Conservation (phyloP, 2,797 vertebrate species). For the Pseudochaenichthys georgianus region DNA sequence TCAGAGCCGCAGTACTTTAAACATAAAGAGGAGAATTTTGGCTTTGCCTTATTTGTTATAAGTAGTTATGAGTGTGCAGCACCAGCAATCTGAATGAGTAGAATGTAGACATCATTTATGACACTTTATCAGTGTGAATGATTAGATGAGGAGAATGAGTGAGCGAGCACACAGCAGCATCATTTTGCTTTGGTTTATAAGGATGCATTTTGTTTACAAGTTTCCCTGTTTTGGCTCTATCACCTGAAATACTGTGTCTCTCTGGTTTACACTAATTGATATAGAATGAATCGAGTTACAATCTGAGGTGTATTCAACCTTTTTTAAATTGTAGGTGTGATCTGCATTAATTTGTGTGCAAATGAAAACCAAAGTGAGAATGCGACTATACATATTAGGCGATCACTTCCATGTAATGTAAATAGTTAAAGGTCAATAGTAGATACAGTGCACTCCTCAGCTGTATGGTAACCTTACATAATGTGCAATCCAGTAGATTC, state of each 20-base stretch:
- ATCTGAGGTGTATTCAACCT: conserved; percentile 32
- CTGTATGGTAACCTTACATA: conserved; percentile 54
- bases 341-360: conserved; percentile 65
- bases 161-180: conserved; percentile 45
- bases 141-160: conserved; percentile 42
- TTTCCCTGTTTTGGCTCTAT: conserved; percentile 27
- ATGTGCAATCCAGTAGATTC: conserved; percentile 66
- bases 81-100: conserved; percentile 84
- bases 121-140: conserved; percentile 76
- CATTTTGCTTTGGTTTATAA: conserved; percentile 58
- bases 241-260: conserved; percentile 41
- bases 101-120: conserved; percentile 81
- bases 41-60: conserved; percentile 86
- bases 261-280: conserved; percentile 58
- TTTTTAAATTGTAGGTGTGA: conserved; percentile 42
- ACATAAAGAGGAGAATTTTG: conserved; percentile 67
- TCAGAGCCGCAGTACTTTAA: conserved; percentile 54
- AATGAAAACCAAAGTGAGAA: conserved; percentile 79
- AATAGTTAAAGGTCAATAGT: conserved; percentile 42
- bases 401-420: conserved; percentile 51
- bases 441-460: conserved; percentile 61
- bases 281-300: conserved; percentile 36
- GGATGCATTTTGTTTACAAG: conserved; percentile 52
- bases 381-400: conserved; percentile 52
- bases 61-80: conserved; percentile 70